Base-by-base conservation (phyloP, 2,888 invertebrate species). In the Phanerotoma sp. region DNA sequence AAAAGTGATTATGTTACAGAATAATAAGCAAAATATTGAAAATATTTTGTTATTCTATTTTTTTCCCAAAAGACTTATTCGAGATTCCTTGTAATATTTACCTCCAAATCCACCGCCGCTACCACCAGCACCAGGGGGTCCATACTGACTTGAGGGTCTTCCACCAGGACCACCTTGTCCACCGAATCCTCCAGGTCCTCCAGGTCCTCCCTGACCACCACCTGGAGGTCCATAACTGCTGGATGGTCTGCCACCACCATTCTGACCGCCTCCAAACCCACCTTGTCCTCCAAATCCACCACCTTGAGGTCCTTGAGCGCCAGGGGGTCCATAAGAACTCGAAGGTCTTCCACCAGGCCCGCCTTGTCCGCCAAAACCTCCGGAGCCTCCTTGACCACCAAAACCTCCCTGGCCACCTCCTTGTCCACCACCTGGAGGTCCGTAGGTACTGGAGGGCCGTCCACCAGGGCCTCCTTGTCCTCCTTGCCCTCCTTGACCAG, bases 61-160 rank as follows among this genome's bases (percentile, higher is more conserved):
- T n/a, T n/a, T n/a, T n/a, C n/a, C n/a, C n/a, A n/a, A n/a, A n/a
- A n/a, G n/a, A n/a, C n/a, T n/a, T n/a, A n/a, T n/a, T n/a, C n/a
- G n/a, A n/a, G n/a, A n/a, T n/a, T n/a, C n/a, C n/a, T n/a, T n/a
- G n/a, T n/a, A n/a, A n/a, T n/a, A 7, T 22, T 68, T 64, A 50
- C 69, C 69, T 66, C 51, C 56, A 5, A 57, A 57, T 15, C 61
- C 58, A 48, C 40, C 40, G 20, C 22, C 11, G n/a, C 11, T 41
- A 5, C 35, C 21, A 18, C 70, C 76, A 63, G 77, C 77, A 40
- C 70, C 71, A 37, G 78, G 80, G 20, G 78, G 65, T 25, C 77
- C 80, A 58, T 78, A 78, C 67, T 73, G 66, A 44, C 65, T 67
- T 6, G 74, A 73, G 10, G 74, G 66, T 52, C 64, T 59, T 33